Conservation (phyloP, 1,140 invertebrate species). For the Ctenoplectra terminalis region DNA sequence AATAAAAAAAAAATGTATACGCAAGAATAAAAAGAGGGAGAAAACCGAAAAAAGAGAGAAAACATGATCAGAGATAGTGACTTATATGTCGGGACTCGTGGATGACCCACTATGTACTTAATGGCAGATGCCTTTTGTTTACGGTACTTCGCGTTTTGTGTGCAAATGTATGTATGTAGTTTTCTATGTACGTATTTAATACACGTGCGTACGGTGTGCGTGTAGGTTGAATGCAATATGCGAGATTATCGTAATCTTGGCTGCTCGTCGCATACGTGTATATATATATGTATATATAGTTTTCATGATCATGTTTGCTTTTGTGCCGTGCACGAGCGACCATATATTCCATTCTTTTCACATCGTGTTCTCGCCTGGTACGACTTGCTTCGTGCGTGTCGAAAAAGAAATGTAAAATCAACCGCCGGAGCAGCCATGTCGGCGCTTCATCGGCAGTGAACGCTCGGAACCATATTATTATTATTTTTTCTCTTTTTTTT, state of each 20-base stretch:
- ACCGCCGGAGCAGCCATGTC: conserved; percentile 52
- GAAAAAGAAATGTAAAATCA: conserved; percentile 46
- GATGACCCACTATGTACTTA: conserved; percentile 6
- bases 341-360: conserved; percentile 26
- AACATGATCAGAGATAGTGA: conserved; percentile 32
- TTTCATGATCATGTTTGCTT: conserved; percentile 30
- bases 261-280: conserved; percentile 44
- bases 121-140: conserved; percentile 30
- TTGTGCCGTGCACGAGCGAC: conserved; percentile 45
- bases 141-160: conserved; percentile 35
- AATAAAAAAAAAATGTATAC: background rate
- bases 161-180: conserved; percentile 56
- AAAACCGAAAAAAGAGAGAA: conserved; percentile 21
- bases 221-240: conserved; percentile 62
- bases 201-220: conserved; percentile 62
- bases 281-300: conserved; percentile 33
- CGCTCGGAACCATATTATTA: conserved; percentile 58
- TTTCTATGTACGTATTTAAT: conserved; percentile 58
- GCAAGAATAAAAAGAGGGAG: background rate
- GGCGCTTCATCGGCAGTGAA: conserved; percentile 64
- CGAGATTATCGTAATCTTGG: conserved; percentile 53
- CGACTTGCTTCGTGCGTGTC: conserved; percentile 41
- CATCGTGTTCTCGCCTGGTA: conserved; percentile 23
- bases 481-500: conserved; percentile 36
- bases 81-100: conserved; percentile 27